Conservation (phyloP, 2,888 invertebrate species). For the Synergus umbraculus region DNA sequence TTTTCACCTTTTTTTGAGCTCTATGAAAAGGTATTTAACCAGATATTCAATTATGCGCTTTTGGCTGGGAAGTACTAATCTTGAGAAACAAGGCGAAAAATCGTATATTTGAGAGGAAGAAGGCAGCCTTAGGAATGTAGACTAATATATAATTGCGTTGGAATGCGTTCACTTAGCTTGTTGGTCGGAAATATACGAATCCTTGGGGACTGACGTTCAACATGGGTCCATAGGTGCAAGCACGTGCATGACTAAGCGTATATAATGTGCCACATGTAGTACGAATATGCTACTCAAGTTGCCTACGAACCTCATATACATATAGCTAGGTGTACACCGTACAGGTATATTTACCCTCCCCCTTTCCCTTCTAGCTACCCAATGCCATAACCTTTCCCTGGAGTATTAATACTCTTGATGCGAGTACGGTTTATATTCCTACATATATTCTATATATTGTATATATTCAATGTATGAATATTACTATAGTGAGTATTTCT, state of each 20-base stretch:
- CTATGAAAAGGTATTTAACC: too few relatives aligned
- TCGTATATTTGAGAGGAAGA: not conserved
- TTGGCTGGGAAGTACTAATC: not conserved
- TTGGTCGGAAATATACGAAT: not conserved
- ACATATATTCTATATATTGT: not conserved
- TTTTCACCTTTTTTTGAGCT: too few relatives aligned
- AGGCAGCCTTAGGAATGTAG: constrained; percentile 11
- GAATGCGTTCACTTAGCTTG: constrained; percentile 27
- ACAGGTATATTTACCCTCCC: not conserved
- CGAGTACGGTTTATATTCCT: not conserved
- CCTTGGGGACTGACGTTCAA: constrained; percentile 13
- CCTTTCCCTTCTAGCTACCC: not conserved
- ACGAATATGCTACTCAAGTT: not conserved
- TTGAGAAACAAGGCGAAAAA: not conserved
- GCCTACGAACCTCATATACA: not conserved
- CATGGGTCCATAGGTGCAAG: constrained; percentile 27
- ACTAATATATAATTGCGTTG: constrained; percentile 42
- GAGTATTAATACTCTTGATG: not conserved
- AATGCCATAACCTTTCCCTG: not conserved
- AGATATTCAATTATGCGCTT: too few relatives aligned
- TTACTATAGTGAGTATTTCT: not conserved
- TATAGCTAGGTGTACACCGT: not conserved
- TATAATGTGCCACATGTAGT: constrained; percentile 24
- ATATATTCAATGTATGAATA: not conserved
- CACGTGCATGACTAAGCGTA: not conserved